Evolutionary conservation across 2,113 vertebrate genomes (phyloP), one percentile per base, ranked within the genome.

Genomic region (Struthio camelus): DNA sequence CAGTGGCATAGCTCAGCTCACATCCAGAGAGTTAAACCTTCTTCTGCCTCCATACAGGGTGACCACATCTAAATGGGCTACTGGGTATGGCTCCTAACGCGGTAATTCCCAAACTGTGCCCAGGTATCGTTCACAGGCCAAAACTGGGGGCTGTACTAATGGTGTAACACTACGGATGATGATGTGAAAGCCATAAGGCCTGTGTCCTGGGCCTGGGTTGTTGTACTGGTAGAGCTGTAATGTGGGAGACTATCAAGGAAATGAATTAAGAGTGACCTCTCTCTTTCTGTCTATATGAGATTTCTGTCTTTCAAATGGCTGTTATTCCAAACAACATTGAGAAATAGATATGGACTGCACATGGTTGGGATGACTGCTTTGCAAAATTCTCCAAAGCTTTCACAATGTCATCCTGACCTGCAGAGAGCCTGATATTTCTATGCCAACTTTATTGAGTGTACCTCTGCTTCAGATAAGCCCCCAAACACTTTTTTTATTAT

Each of bases 401-500:
- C 54, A 36, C 54, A 84, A 65, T 42, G 67, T 80, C 65, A 89
- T 58, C 38, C 40, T 58, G 85, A 91, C 75, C 72, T 36, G 30
- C 20, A 79, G 73, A 67, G 17, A 86, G 46, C 27, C 48, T 81
- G 36, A 44, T 69, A 51, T 87, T 93, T 76, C 42, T 62, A 9
- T 59, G 82, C 48, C 81, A 91, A 87, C 46, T 80, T 87, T 48
- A 69, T 34, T 54, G 79, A 84, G 51, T 15, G 15, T 67, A 92
- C 44, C 86, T 92, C 71, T 80, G 66, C 71, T 94, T 82, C 88
- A 79, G 23, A 90, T n/a, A 90, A 91, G 69, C 48, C 69, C 51
- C 36, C 34, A 95, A 75, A 96, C 36, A 78, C 40, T 90, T 67
- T 86, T 85, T 83, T 70, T 88, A 93, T 96, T 94, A 93, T 66